phyloP scores from a whole-genome alignment of 2,888 invertebrate species.

The Drosophila austrosaltans region DNA sequence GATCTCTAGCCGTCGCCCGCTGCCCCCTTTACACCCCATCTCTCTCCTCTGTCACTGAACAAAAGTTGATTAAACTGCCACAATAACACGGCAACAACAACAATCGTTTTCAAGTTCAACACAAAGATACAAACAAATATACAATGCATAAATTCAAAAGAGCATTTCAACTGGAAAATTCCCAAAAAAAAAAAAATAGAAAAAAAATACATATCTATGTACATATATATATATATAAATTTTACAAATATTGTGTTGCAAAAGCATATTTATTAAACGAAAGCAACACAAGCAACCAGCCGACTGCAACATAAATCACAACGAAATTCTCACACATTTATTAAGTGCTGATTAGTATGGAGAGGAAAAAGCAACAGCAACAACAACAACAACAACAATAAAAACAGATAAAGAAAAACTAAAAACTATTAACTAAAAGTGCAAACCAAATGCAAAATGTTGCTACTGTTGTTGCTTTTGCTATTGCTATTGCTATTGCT shows the following conservation, averaged over 20 bases:
- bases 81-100: constrained; percentile 72
- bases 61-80: constrained; percentile 78
- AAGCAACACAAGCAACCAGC: constrained; percentile 36
- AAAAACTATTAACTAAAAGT: constrained; percentile 60
- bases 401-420: constrained; percentile 9
- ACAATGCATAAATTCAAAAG: constrained; percentile 68
- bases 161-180: constrained; percentile 71
- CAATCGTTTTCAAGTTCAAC: constrained; percentile 69
- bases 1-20: neutral
- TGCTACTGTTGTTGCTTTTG: constrained; percentile 29
- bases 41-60: constrained; percentile 39
- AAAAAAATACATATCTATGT: neutral
- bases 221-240: neutral
- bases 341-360: constrained; percentile 51
- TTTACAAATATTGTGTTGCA: constrained; percentile 18
- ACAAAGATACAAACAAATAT: constrained; percentile 61
- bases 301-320: constrained; percentile 24
- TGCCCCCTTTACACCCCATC: constrained; percentile 14
- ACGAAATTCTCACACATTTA: constrained; percentile 65
- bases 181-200: constrained; percentile 51
- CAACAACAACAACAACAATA: neutral
- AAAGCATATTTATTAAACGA: constrained; percentile 29
- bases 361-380: constrained; percentile 15
- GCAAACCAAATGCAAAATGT: constrained; percentile 48
- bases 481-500: constrained; percentile 7